Conservation (phyloP, 2,888 invertebrate species). For the Neocrepidodera transversa region DNA sequence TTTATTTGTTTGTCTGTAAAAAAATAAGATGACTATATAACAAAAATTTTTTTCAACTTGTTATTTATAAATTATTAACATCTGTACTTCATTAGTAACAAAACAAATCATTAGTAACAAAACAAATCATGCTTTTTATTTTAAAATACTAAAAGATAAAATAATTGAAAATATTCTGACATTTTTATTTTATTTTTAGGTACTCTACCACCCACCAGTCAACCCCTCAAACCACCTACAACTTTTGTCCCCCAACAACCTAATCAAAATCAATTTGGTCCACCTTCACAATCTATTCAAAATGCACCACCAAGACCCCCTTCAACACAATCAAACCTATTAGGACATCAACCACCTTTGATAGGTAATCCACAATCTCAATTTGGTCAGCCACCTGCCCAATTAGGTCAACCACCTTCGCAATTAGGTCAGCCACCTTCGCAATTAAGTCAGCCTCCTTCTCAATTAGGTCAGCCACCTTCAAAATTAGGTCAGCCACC, state of each 20-base stretch:
- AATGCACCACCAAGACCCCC: conserved; percentile 19
- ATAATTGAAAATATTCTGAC: no score
- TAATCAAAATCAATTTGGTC: conserved; percentile 48
- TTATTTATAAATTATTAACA: no score
- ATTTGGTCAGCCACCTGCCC: not conserved
- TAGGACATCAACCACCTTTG: conserved; percentile 15
- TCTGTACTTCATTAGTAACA: no score
- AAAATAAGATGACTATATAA: no score
- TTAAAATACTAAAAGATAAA: no score
- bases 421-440: not conserved
- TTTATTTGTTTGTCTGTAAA: no score
- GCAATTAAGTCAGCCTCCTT: conserved; percentile 19
- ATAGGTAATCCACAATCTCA: conserved; percentile 4
- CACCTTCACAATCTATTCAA: conserved; percentile 19
- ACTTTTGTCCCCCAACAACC: conserved; percentile 41
- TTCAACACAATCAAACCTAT: conserved; percentile 9
- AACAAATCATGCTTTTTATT: no score
- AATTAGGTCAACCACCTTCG: not conserved
- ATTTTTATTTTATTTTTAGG: no score
- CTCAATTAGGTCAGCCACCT: conserved; percentile 13
- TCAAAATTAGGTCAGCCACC: conserved; percentile 4
- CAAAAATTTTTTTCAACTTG: no score
- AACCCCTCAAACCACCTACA: conserved; percentile 45
- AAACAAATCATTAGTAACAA: no score
- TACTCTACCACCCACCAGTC: conserved; percentile 24